These are phyloP conservation scores for Manis javanica DNA, from an alignment of 2,797 vertebrate species.

Conservation along the genomic window DNA sequence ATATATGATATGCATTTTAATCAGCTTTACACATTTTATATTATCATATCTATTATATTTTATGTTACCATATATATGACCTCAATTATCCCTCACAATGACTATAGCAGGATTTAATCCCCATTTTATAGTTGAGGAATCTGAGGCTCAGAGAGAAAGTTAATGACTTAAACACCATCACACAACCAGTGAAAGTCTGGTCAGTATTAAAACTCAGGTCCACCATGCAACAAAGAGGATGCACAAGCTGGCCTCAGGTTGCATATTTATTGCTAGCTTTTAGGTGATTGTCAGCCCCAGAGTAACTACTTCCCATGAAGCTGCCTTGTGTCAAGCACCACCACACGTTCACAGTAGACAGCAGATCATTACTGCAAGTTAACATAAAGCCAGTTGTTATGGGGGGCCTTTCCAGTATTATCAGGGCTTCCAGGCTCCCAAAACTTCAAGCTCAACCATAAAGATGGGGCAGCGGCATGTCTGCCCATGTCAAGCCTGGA, in stretches of 20 bases:
- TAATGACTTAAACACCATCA: not conserved
- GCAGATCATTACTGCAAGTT: not conserved
- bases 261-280: not conserved
- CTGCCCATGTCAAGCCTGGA: not conserved
- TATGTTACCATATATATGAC: not conserved
- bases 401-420: not conserved
- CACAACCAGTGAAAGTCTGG: not conserved
- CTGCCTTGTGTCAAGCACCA: not conserved
- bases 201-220: not conserved
- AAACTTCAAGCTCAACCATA: not conserved
- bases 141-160: not conserved
- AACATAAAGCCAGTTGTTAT: not conserved
- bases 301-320: fast-evolving
- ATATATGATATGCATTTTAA: not conserved
- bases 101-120: not conserved
- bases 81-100: not conserved
- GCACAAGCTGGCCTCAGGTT: not conserved
- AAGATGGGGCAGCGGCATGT: too few relatives aligned
- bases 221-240: not conserved
- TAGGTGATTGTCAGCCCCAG: not conserved
- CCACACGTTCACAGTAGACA: not conserved
- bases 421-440: too few relatives aligned
- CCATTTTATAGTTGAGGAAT: not conserved
- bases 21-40: not conserved
- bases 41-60: not conserved